Evolutionary conservation across 53 echinoderm and acorn worm species (phyloP), one percentile per base, ranked within the genome.

Genomic region (Henricia sp.): DNA sequence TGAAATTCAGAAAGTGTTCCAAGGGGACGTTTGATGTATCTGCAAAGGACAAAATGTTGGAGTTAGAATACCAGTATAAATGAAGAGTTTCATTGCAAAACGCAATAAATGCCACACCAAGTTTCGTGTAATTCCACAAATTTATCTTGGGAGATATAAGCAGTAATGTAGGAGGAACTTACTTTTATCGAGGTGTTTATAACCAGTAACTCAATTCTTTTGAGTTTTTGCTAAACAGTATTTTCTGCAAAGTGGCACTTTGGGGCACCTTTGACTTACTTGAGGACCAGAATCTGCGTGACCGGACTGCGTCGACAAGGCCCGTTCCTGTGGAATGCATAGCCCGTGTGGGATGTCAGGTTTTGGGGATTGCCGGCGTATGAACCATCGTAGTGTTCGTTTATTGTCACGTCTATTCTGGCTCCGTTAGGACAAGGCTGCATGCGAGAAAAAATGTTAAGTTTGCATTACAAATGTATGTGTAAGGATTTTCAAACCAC

Each of bases 351-450:
- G 37, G 93, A 93, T 51, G 96, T 95, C 6, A 97, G 88, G 76
- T 97, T 91, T 86, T 97, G 97, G 48, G 97, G 97, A 86, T 97
- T 97, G 11, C 97, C 97, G 17, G 97, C 94, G 53, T 97, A 97
- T 11, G 97, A 97, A 39, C 97, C 97, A 66, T 97, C 97, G 43
- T 94, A 97, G 70, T 93, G 94, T 70, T 97, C 97, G 67, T 96
- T 96, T 69, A 96, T 93, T 60, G 96, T 89, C 37, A 96, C 96
- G 52, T 96, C 96, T 85, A 96, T 94, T 35, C 96, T 71, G 21
- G 96, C 93, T 80, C 91, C 92, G 55, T 91, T 91, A 21, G 84
- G 90, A 88, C 88, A 90, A 90, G 96, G 96, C 96, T 96, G 83
- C n/a, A n/a, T n/a, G n/a, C n/a, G n/a, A n/a, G n/a, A n/a, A n/a